These are phyloP conservation scores for Gallinago stenura DNA, from an alignment of 2,797 vertebrate genomes.

Conservation along the genomic window DNA sequence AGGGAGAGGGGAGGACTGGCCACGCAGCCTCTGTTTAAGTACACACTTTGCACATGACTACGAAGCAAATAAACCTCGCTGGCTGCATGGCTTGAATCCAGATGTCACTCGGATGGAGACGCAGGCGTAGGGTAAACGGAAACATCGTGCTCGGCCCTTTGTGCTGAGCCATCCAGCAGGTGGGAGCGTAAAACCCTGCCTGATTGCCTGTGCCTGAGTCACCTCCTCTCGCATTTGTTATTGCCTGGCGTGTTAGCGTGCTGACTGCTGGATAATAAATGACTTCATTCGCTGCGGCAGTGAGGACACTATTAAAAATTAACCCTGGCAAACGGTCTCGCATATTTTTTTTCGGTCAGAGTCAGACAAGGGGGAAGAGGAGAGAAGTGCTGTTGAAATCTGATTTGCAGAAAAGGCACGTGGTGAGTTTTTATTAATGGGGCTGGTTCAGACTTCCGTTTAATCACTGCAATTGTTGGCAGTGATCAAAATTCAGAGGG, in stretches of 20 bases:
- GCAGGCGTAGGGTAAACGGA: accelerated
- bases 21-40: not conserved
- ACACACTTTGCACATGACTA: not conserved
- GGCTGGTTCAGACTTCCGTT: not conserved
- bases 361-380: not conserved
- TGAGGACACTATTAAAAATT: slow-evolving; percentile 55
- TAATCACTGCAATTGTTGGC: not conserved
- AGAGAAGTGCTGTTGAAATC: not conserved
- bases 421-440: not conserved
- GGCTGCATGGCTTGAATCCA: not conserved
- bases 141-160: accelerated
- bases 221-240: slow-evolving; percentile 23
- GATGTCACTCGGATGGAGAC: not conserved
- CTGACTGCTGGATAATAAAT: slow-evolving; percentile 56
- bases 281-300: slow-evolving; percentile 22
- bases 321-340: slow-evolving; percentile 42
- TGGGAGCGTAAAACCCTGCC: not conserved
- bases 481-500: not conserved
- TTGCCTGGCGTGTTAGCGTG: not conserved
- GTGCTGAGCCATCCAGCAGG: not conserved
- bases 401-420: slow-evolving; percentile 5
- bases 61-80: not conserved
- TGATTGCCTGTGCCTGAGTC: slow-evolving; percentile 38
- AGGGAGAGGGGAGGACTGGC: not conserved
- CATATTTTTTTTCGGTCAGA: not conserved